Base-by-base conservation (phyloP, 2,888 invertebrate species). In the Tiphia femorata region DNA sequence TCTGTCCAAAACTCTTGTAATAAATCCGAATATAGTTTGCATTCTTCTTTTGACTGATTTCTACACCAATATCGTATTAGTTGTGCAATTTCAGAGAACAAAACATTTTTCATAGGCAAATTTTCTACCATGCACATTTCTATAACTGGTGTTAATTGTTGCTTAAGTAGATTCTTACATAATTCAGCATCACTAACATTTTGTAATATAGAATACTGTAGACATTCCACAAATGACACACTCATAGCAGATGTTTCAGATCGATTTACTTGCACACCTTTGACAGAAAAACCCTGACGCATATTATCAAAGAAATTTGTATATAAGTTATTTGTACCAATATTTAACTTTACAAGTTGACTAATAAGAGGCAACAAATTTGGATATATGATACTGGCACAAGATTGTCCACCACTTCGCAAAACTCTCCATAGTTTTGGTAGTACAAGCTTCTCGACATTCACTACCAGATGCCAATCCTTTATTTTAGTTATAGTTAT, bases 341-440 rank as follows among this genome's bases (percentile, higher is more conserved):
- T 80, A 49, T 86, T 70, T 19, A 87, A 84, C 14, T 84, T 81
- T 4, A 91, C 90, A 67, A 94, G 84, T 70, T 89, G 87, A 2
- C 92, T 91, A 42, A 96, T 78, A 58, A 96, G 86, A 7, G 94
- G 94, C 50, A 95, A 84, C 51, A 96, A 81, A 81, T 91, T 89
- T 16, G 92, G 92, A 57, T 89, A 90, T 67, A 95, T 87, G 5
- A 88, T 86, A 47, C 86, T 84, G 6, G 94, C 93, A 82, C 91
- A 92, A 20, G 93, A 93, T 84, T 91, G 88, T 0, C 93, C 95
- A 44, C 92, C 94, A 73, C 87, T 87, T 62, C 87, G 87, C 35
- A 94, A 78, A 33, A 92, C 84, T 42, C 85, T 84, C 81, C 88
- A 89, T n/a, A 94, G 78, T 82, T 92, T 91, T 0, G 92, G 90